Conservation (phyloP, 2,113 vertebrate species). For the Leucosticte australis region DNA sequence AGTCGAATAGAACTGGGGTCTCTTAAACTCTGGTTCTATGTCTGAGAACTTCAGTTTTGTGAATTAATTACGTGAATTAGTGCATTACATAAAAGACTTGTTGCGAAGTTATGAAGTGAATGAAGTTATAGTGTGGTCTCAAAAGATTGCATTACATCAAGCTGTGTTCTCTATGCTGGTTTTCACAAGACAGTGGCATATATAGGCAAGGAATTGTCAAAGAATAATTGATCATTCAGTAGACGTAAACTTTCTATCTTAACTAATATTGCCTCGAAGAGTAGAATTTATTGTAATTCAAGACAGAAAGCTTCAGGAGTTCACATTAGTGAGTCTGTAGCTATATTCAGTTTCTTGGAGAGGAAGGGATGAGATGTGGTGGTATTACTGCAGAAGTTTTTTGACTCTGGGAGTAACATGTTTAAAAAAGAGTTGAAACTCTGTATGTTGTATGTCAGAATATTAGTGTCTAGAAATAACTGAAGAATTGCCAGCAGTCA, state of each 20-base stretch:
- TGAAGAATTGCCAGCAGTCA: fast-evolving
- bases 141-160: not conserved
- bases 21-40: not conserved
- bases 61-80: not conserved
- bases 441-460: fast-evolving
- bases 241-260: not conserved
- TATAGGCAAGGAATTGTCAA: not conserved
- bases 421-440: not conserved
- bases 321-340: not conserved
- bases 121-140: not conserved
- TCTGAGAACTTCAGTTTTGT: not conserved
- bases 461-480: not conserved
- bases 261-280: not conserved
- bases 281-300: not conserved
- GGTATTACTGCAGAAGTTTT: not conserved
- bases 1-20: not conserved
- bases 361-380: not conserved
- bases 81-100: not conserved
- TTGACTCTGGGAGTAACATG: not conserved
- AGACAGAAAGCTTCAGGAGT: not conserved
- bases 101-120: not conserved
- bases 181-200: not conserved
- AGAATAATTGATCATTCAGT: not conserved
- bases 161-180: not conserved
- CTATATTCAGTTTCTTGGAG: not conserved